Percentiles rank a stretch among this genome's conserved stretches.
phyloP scores from a whole-genome alignment of 2,888 invertebrate species.

The Rugalucina vietnamica region DNA sequence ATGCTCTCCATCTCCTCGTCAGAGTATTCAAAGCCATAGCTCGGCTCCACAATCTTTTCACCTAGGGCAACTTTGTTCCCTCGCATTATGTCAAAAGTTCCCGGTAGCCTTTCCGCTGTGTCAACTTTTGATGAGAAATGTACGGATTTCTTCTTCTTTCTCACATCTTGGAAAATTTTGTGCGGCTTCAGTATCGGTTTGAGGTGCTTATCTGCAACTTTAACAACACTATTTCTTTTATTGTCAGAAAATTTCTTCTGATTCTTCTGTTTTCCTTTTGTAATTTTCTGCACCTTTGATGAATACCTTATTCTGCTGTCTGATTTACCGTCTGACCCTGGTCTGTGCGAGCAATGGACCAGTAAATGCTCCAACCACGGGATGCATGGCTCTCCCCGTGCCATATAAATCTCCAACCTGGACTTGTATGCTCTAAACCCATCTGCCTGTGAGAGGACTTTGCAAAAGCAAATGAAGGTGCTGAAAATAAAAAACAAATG shows the following conservation, averaged over 20 bases:
- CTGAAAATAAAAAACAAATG: slow-evolving; percentile 38
- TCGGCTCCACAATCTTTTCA: background rate
- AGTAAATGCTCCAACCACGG: slow-evolving; percentile 52
- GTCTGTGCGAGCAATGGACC: slow-evolving; percentile 40
- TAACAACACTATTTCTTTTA: background rate
- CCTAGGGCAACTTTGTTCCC: background rate
- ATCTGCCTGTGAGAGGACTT: slow-evolving; percentile 18
- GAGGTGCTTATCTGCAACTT: background rate
- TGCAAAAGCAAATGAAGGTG: slow-evolving; percentile 24
- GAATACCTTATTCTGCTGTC: background rate
- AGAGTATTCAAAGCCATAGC: background rate
- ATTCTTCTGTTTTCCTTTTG: background rate
- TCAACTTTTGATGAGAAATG: background rate
- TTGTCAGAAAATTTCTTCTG: background rate
- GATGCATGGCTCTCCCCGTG: slow-evolving; percentile 23
- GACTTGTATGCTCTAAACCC: slow-evolving; percentile 18
- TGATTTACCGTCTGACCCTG: background rate
- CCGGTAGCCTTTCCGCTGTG: background rate
- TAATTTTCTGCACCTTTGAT: background rate
- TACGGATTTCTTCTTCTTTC: background rate
- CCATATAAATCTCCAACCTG: slow-evolving; percentile 9
- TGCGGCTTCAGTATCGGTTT: background rate
- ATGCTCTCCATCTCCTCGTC: background rate
- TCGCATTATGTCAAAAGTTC: background rate
- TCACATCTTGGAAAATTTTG: background rate